These are phyloP conservation scores for Strix aluco DNA, from an alignment of 2,113 vertebrate genomes.

Conservation along the genomic window DNA sequence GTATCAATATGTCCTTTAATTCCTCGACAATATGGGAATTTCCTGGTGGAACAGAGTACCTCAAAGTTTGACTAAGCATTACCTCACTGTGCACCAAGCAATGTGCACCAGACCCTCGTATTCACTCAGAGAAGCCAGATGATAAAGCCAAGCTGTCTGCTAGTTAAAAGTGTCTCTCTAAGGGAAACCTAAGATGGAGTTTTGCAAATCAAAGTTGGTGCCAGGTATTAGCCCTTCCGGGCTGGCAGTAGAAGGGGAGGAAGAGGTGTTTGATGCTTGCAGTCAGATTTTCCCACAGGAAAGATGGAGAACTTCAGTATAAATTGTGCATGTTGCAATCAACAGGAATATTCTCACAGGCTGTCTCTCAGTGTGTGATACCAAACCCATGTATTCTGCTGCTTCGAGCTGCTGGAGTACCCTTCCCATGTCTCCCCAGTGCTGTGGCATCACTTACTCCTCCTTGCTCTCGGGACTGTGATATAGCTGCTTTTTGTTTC, in stretches of 20 bases:
- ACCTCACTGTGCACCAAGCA: neutral
- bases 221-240: neutral
- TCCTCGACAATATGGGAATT: neutral
- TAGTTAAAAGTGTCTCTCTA: neutral
- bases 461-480: neutral
- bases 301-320: neutral
- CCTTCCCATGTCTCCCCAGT: neutral
- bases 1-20: neutral
- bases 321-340: neutral
- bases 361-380: neutral
- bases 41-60: neutral
- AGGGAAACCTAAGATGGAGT: neutral
- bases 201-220: neutral
- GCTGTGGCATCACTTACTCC: neutral
- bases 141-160: neutral
- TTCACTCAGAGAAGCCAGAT: neutral
- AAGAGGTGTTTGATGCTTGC: neutral
- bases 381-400: neutral
- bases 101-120: neutral
- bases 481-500: neutral
- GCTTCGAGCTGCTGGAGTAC: neutral
- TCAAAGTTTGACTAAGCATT: neutral
- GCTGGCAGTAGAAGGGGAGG: neutral
- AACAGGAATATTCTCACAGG: neutral
- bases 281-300: neutral